Percentiles rank a stretch among this genome's conserved stretches.
Conservation (phyloP, 2,888 invertebrate species). For the Erannis defoliaria region DNA sequence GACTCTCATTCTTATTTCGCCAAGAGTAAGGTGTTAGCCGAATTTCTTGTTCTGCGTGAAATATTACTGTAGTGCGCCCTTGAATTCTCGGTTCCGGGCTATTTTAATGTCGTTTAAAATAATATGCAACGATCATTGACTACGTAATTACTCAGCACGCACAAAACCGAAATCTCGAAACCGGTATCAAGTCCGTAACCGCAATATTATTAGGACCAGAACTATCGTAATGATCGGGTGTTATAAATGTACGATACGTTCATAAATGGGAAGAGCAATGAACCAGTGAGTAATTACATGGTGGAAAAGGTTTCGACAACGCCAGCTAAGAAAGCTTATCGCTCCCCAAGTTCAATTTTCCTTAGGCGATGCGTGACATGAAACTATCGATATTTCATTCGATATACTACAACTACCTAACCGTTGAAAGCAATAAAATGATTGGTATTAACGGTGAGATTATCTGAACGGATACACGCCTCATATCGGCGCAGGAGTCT, state of each 20-base stretch:
- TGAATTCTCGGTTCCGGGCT: conserved; percentile 74
- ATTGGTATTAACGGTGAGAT: conserved; percentile 57
- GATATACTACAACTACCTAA: conserved; percentile 62
- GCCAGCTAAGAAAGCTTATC: conserved; percentile 26
- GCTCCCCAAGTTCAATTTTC: conserved; percentile 33
- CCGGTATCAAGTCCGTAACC: conserved; percentile 16
- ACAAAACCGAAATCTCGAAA: conserved; percentile 62
- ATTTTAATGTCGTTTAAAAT: conserved; percentile 78
- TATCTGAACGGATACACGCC: conserved; percentile 65
- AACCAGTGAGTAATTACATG: conserved; percentile 24
- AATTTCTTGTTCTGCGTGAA: conserved; percentile 65
- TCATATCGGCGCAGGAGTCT: conserved; percentile 56
- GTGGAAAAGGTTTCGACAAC: conserved; percentile 35
- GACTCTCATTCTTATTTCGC: conserved; percentile 65
- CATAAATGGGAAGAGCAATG: conserved; percentile 9
- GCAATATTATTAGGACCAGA: conserved; percentile 17
- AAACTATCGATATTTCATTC: conserved; percentile 43
- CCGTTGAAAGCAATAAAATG: conserved; percentile 56
- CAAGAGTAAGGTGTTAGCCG: conserved; percentile 61
- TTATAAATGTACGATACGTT: not conserved
- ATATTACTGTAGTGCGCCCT: conserved; percentile 74
- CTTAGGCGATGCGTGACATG: conserved; percentile 44
- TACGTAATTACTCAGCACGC: conserved; percentile 64
- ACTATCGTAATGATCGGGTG: not conserved
- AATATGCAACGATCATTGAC: conserved; percentile 61